Conservation (phyloP, 2,113 vertebrate species). For the Dromaius novaehollandiae region DNA sequence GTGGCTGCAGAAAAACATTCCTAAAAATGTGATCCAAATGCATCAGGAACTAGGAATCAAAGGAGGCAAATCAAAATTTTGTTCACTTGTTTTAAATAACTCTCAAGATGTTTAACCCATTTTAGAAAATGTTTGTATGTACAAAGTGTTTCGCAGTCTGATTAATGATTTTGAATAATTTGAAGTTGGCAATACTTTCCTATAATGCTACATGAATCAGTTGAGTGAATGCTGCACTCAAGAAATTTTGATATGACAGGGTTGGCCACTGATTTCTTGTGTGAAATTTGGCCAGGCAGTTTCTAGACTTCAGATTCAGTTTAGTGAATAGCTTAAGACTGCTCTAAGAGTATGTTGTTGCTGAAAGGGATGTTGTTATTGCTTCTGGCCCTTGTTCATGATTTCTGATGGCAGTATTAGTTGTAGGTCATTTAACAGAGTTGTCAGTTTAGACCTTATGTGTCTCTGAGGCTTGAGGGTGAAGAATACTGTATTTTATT, state of each 20-base stretch:
- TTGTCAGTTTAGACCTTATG: background rate
- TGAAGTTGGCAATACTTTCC: background rate
- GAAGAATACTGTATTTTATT: background rate
- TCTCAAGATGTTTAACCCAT: background rate
- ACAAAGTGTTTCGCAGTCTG: background rate
- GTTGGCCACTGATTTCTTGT: background rate
- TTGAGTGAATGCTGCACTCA: background rate
- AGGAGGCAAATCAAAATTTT: background rate
- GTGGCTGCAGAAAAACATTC: background rate
- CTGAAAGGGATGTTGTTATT: background rate
- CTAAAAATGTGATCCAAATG: background rate
- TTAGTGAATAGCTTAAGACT: background rate
- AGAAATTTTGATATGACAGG: background rate
- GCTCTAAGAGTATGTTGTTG: background rate
- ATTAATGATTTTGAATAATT: background rate
- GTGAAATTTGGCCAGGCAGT: background rate
- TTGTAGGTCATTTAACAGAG: background rate
- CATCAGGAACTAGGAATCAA: background rate
- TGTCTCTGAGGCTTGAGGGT: background rate
- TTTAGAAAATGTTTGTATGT: background rate
- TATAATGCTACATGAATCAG: background rate
- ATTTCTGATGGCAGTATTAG: background rate
- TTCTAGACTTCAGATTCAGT: background rate
- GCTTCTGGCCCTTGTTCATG: too few relatives aligned
- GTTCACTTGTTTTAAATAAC: background rate